Percentiles rank a stretch among this genome's conserved stretches.
These are phyloP conservation scores for Aspiorhynchus laticeps DNA, from an alignment of 2,113 vertebrate species.

Conservation along the genomic window DNA sequence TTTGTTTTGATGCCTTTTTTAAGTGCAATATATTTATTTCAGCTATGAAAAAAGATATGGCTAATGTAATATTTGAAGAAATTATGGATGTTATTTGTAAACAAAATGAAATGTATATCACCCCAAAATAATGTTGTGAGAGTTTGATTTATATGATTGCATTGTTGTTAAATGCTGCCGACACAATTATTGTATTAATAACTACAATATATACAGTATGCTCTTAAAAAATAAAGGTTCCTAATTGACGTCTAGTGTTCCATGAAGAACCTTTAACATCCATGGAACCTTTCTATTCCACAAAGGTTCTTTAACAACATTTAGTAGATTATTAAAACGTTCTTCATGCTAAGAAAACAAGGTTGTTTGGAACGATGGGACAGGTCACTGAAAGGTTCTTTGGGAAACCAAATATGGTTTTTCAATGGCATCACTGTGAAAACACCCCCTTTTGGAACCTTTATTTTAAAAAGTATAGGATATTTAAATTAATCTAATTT, in stretches of 20 bases:
- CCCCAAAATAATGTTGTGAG: constrained; percentile 59
- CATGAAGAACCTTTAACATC: not conserved
- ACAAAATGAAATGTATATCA: constrained; percentile 88
- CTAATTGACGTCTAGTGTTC: not conserved
- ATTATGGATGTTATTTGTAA: constrained; percentile 90
- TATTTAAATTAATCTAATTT: not conserved
- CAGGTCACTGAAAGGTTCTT: too few relatives aligned
- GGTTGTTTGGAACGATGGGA: too few relatives aligned
- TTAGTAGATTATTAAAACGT: not conserved
- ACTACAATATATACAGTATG: not conserved
- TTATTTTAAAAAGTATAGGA: too few relatives aligned
- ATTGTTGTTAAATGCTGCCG: not conserved
- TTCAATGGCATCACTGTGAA: too few relatives aligned
- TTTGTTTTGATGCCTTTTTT: constrained; percentile 86
- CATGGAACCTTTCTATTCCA: not conserved
- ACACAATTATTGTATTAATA: not conserved
- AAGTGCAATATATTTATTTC: constrained; percentile 99
- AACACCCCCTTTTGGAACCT: too few relatives aligned
- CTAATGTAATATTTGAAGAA: constrained; percentile 92
- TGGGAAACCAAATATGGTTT: too few relatives aligned
- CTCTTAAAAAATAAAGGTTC: not conserved
- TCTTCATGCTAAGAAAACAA: not conserved
- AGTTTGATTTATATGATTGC: constrained; percentile 24
- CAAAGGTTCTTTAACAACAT: not conserved
- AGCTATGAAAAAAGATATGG: constrained; percentile 84